A percentile compares a stretch with the other conserved stretches of the same genome.
Conservation (phyloP, 2,113 vertebrate species). For the Orthonyx spaldingii region DNA sequence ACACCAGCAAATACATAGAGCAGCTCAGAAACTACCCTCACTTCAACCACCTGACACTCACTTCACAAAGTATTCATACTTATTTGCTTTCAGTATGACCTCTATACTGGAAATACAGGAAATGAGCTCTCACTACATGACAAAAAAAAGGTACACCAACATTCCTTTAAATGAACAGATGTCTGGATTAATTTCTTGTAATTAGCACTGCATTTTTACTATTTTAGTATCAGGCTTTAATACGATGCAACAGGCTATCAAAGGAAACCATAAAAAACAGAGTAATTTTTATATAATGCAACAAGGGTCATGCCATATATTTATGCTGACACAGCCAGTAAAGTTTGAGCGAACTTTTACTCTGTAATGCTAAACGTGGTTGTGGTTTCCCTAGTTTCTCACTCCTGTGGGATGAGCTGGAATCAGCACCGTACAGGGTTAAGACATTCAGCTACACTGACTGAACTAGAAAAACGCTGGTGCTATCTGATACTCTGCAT, state of each 20-base stretch:
- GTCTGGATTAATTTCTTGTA: not conserved
- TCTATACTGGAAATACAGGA: not conserved
- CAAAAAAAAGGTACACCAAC: not conserved
- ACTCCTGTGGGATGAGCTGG: not conserved
- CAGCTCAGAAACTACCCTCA: not conserved
- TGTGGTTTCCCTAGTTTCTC: not conserved
- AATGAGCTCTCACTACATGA: not conserved
- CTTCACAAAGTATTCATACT: not conserved
- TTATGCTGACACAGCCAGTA: not conserved
- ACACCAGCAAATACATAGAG: not conserved
- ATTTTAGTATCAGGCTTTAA: not conserved
- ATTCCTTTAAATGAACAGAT: not conserved
- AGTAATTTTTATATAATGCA: not conserved
- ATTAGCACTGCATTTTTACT: not conserved
- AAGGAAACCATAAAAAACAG: not conserved
- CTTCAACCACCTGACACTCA: not conserved
- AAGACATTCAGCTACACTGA: not conserved
- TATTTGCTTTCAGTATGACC: not conserved
- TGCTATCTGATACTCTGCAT: slow-evolving; percentile 6
- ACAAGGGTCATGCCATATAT: not conserved
- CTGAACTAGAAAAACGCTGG: not conserved
- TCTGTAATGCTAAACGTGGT: not conserved
- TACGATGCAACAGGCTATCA: not conserved
- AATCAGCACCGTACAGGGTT: not conserved
- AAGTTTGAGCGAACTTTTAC: not conserved